These are phyloP conservation scores for Schrankia costaestrigalis DNA, from an alignment of 2,888 invertebrate genomes.

Conservation along the genomic window DNA sequence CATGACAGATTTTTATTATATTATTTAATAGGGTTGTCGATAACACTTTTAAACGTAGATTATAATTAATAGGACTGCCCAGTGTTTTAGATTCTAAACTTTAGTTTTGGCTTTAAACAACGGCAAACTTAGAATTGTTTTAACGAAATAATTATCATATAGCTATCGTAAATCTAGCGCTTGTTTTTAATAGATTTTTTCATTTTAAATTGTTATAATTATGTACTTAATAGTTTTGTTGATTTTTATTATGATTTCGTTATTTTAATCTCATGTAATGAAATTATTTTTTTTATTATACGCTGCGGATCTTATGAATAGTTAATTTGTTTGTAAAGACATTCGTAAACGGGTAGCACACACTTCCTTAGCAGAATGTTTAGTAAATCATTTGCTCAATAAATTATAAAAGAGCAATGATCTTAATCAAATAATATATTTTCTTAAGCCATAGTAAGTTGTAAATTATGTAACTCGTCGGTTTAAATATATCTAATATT, in stretches of 20 bases:
- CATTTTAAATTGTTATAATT: slow-evolving; percentile 38
- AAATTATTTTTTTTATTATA: slow-evolving; percentile 29
- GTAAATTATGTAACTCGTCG: slow-evolving; percentile 45
- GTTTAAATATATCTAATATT: slow-evolving; percentile 41
- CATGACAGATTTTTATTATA: slow-evolving; percentile 4
- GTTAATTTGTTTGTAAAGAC: slow-evolving; percentile 25
- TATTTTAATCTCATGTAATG: slow-evolving; percentile 34
- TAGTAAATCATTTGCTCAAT: slow-evolving; percentile 38
- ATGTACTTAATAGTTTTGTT: slow-evolving; percentile 54
- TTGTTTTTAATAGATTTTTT: slow-evolving; percentile 4
- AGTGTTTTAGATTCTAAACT: slow-evolving; percentile 23
- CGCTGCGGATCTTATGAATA: slow-evolving; percentile 56
- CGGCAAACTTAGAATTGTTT: too few species aligned
- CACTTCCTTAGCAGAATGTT: slow-evolving; percentile 38
- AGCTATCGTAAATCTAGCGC: too few species aligned
- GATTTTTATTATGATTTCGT: slow-evolving; percentile 37
- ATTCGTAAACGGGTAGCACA: slow-evolving; percentile 50
- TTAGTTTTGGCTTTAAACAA: slow-evolving; percentile 18
- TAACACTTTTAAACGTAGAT: slow-evolving; percentile 16
- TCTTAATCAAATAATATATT: slow-evolving; percentile 48
- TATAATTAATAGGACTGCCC: slow-evolving; percentile 25
- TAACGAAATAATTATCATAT: too few species aligned
- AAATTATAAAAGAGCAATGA: slow-evolving; percentile 23
- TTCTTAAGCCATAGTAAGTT: slow-evolving; percentile 53
- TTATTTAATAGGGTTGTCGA: slow-evolving; percentile 30